Evolutionary conservation across 2,113 vertebrate species (phyloP), one percentile per base, ranked within the genome.

Genomic region (Lasiurus cinereus): DNA sequence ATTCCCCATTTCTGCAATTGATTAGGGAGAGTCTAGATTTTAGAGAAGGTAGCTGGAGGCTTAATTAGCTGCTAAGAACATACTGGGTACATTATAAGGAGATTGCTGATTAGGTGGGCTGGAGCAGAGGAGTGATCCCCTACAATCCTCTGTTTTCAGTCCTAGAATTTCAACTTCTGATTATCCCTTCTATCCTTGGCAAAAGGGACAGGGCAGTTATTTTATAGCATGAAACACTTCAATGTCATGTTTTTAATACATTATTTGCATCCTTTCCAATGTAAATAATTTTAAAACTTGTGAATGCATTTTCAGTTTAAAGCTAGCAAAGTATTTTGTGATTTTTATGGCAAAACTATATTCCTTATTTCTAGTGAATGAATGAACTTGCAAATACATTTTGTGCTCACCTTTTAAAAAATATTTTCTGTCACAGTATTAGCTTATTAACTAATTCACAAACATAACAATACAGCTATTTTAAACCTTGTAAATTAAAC

Each of bases 401-500:
- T 88, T 91, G 36, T 94, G 33, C 91, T 89, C 48, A 78, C 92
- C 89, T 94, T 9, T 90, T 96, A 84, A 94, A 12, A 59, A 93
- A 70, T 94, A 86, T 95, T 97, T 97, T 95, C 76, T 96, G 39
- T 69, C 31, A 94, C 8, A 73, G 10, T 74, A 76, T 84, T 96
- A 74, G 22, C 50, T 91, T 78, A 86, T 78, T 83, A 90, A 96
- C 70, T 94, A 93, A 95, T 96, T 96, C 14, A 96, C 79, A 97
- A 96, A 97, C 93, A 92, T 94, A 96, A 93, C 27, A 88, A 96
- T 90, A 94, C 22, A 91, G 33, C 31, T 96, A 92, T 96, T 95
- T 94, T 92, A 97, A 93, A 76, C 48, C 1, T 1, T 94, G 18
- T 83, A 80, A 96, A 94, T 97, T 96, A 96, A 85, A 95, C 67